A percentile compares a stretch with the other conserved stretches of the same genome.
phyloP scores from a whole-genome alignment of 2,797 vertebrate species.

The Cygnus olor region DNA sequence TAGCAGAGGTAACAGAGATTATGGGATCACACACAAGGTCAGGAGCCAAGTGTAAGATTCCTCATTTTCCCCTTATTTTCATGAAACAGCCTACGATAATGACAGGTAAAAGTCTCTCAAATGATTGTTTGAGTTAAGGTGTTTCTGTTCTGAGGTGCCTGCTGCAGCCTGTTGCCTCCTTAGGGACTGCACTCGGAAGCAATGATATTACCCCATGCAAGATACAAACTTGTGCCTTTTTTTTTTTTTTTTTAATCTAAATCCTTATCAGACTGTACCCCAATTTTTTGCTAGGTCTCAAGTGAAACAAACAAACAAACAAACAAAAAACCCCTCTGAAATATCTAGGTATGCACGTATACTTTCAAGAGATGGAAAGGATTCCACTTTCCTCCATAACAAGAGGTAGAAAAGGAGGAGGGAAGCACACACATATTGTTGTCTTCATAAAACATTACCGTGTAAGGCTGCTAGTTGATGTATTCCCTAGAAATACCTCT shows the following conservation, averaged over 20 bases:
- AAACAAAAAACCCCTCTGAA: neutral
- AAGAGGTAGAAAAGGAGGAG: neutral
- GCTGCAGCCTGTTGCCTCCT: rapidly evolving
- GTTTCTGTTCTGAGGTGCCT: neutral
- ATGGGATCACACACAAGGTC: neutral
- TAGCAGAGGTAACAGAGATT: rapidly evolving
- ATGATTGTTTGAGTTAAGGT: neutral
- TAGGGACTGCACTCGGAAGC: neutral
- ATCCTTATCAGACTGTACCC: neutral
- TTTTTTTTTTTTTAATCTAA: neutral
- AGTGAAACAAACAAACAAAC: neutral
- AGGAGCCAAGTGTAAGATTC: neutral
- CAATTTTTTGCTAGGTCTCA: neutral
- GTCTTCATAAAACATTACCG: neutral
- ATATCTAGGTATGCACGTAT: rapidly evolving
- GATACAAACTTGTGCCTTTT: neutral
- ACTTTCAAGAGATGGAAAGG: neutral
- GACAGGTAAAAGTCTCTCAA: neutral
- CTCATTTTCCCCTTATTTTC: neutral
- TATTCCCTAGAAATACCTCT: neutral
- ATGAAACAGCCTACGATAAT: neutral
- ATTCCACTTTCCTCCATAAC: rapidly evolving
- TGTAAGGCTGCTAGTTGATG: neutral
- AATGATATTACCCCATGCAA: no score
- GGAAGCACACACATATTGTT: no score